Evolutionary conservation across 2,888 invertebrate genomes (phyloP), one percentile per base, ranked within the genome.

Genomic region (Archaeoteleia sp.): DNA sequence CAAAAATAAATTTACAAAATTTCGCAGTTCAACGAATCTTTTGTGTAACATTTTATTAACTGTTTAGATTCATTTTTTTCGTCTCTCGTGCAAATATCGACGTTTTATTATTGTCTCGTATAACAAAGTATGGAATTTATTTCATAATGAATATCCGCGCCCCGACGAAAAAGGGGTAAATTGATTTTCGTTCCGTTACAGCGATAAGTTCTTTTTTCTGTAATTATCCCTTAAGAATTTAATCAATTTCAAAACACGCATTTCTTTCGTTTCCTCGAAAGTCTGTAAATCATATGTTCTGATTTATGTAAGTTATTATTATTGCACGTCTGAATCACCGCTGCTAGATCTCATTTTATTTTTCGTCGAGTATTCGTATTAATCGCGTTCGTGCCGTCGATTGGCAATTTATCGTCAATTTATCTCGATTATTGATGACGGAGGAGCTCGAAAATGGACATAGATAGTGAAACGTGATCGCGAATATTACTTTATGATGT

Each of bases 351-450:
- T 61, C 46, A 46, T 40, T 61, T 57, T 35, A 55, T 65, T 63
- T 60, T 34, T 49, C 51, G 29, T 29, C 29, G 39, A 43, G 54
- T 48, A 53, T 46, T 63, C 58, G 60, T 57, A 57, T 65, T 69
- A 61, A 60, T 61, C 65, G 69, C 57, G 39, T 45, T 60, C 20
- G 14, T 25, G 35, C 65, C 65, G 69, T 58, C 69, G 65, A 69
- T 70, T 70, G 62, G 54, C 66, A 70, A 66, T 70, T 68, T 65
- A 65, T 69, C 69, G 65, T 62, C 69, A 70, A 70, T 70, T 70
- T 62, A 62, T 70, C 66, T 65, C 62, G 70, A 66, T 70, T 66
- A 70, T 70, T 70, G 66, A 66, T 62, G 69, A 66, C 58, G 62
- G 54, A 43, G 62, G 53, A 53, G 62, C 57, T 55, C 40, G 61